Base-by-base conservation (phyloP, 2,888 invertebrate species). In the Chrysolina americana region DNA sequence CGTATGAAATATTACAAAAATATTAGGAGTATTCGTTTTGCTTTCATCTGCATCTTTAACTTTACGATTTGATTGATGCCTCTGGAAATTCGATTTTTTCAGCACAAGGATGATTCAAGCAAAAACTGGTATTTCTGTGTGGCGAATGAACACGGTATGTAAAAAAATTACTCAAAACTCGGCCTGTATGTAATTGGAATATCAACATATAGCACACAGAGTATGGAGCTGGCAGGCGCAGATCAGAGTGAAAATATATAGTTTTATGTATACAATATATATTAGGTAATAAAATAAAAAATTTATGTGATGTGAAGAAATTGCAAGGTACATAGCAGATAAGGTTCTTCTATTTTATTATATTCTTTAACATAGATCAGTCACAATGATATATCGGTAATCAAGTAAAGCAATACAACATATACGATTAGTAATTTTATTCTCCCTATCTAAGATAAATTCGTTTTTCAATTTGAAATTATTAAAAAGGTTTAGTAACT, bases 381-480 rank as follows among this genome's bases (percentile, higher is more conserved):
- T 87, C 87, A 87, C 86, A 86, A 86, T 87, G 86, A 87, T 87
- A 86, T 85, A 81, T 85, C 65, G 66, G 78, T 79, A 78, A 81
- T 83, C 83, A 84, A 86, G 85, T 86, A 73, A 87, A 88, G 88
- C 88, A 87, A 87, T 87, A 88, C 88, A 88, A 88, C 88, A 88
- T 87, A 87, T 86, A 87, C 80, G 78, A 86, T 86, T 82, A 86
- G 84, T 86, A 82, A 83, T 86, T 84, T 83, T 84, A 83, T 83
- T 85, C 82, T 84, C 83, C 87, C 87, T 88, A 88, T 87, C 88
- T 88, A 88, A 87, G 87, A 87, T 88, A 88, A 88, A 88, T 88
- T 88, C 88, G 88, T 88, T 88, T 86, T 86, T 87, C 85, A 85
- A 87, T 85, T 87, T 87, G 86, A 87, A 88, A 87, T 88, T 86